These are phyloP conservation scores for Drosophila nasuta DNA, from an alignment of 1,140 invertebrate species.

Conservation along the genomic window DNA sequence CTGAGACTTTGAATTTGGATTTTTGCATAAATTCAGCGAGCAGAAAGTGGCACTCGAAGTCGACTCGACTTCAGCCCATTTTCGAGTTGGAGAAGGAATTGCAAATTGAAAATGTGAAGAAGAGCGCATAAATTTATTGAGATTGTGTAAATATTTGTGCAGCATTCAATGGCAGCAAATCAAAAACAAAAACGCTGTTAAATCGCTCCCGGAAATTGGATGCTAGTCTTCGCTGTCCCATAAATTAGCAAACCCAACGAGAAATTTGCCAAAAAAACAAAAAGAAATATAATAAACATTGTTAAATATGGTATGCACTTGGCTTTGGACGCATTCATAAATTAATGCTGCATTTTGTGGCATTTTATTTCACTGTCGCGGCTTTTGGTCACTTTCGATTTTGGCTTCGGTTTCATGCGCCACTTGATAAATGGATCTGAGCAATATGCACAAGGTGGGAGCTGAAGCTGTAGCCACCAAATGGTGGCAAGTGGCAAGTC, in stretches of 20 bases:
- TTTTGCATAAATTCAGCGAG: slow-evolving; percentile 75
- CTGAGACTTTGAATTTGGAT: slow-evolving; percentile 33
- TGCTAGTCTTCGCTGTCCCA: slow-evolving; percentile 21
- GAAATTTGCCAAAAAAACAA: slow-evolving; percentile 30
- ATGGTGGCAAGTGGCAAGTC: slow-evolving; percentile 1
- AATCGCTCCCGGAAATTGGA: slow-evolving; percentile 45
- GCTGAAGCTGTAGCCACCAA: slow-evolving; percentile 40
- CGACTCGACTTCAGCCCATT: background rate
- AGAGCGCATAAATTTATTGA: slow-evolving; percentile 81
- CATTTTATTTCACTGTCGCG: slow-evolving; percentile 65
- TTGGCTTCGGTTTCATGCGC: slow-evolving; percentile 46
- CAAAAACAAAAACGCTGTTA: slow-evolving; percentile 24
- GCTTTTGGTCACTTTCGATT: slow-evolving; percentile 75
- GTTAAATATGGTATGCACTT: background rate
- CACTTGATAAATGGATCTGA: slow-evolving; percentile 63
- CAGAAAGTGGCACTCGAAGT: slow-evolving; percentile 39
- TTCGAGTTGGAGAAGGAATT: slow-evolving; percentile 35
- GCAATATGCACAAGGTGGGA: slow-evolving; percentile 37
- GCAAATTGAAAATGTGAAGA: slow-evolving; percentile 83
- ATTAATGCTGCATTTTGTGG: slow-evolving; percentile 36
- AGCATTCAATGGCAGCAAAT: slow-evolving; percentile 54
- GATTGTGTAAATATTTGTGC: slow-evolving; percentile 82
- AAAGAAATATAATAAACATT: background rate
- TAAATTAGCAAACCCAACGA: slow-evolving; percentile 35
- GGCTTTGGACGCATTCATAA: slow-evolving; percentile 28